These are phyloP conservation scores for Congeria kusceri DNA, from an alignment of 2,888 invertebrate species.

Conservation along the genomic window DNA sequence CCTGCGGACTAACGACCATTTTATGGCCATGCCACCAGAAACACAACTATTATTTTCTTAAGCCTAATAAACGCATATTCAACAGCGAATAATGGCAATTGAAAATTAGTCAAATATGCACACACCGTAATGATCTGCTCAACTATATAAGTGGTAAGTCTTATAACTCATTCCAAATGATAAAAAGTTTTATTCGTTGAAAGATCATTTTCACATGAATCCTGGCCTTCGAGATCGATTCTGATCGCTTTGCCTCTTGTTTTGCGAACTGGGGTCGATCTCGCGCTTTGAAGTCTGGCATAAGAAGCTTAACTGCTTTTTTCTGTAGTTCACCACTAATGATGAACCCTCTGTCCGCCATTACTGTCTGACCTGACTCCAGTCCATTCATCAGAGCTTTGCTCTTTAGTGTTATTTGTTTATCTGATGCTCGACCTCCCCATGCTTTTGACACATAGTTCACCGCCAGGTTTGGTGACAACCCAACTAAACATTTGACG, in stretches of 20 bases:
- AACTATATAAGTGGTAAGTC: constrained; percentile 40
- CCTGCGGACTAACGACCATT: neutral
- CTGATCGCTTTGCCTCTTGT: constrained; percentile 14
- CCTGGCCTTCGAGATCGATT: constrained; percentile 26
- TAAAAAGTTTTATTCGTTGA: constrained; percentile 47
- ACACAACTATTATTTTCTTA: too few relatives aligned
- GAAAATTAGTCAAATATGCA: constrained; percentile 50
- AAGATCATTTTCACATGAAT: constrained; percentile 45
- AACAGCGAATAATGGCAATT: constrained; percentile 31
- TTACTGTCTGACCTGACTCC: constrained; percentile 21
- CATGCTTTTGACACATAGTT: constrained; percentile 48
- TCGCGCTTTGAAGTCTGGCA: constrained; percentile 38
- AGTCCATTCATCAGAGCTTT: constrained; percentile 30
- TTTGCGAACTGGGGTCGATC: constrained; percentile 18
- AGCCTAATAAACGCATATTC: neutral
- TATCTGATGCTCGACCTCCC: constrained; percentile 54
- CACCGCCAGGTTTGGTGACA: constrained; percentile 52
- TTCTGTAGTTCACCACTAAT: constrained; percentile 20
- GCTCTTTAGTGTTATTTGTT: constrained; percentile 42
- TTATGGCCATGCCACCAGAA: neutral
- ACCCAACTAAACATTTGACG: constrained; percentile 44
- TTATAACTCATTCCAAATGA: constrained; percentile 22
- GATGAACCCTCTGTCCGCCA: constrained; percentile 49
- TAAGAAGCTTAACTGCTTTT: constrained; percentile 24
- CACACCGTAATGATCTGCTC: constrained; percentile 49